Conservation (phyloP, 2,888 invertebrate species). For the Eueremaeus valkanovi region DNA sequence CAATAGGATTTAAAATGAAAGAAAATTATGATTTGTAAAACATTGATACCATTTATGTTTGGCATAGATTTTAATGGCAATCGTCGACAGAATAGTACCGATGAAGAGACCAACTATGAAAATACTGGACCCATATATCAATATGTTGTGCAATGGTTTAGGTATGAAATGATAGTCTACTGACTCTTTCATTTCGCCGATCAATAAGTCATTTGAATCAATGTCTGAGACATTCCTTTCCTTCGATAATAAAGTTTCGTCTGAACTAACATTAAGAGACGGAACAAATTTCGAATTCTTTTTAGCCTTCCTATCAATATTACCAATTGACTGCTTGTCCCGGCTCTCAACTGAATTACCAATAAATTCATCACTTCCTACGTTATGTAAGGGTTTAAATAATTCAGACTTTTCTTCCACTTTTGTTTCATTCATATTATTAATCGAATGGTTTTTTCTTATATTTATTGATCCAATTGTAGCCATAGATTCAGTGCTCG, state of each 20-base stretch:
- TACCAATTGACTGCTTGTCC: background rate
- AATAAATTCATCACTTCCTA: background rate
- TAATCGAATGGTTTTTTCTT: background rate
- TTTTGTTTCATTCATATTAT: background rate
- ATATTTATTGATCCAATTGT: background rate
- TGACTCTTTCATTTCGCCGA: background rate
- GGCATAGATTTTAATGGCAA: background rate
- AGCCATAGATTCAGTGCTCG: background rate
- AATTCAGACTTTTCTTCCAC: background rate
- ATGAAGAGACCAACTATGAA: background rate
- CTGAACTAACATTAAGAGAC: background rate
- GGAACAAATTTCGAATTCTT: background rate
- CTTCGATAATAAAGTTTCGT: background rate
- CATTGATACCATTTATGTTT: background rate
- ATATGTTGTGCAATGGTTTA: background rate
- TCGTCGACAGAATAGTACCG: background rate
- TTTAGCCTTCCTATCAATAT: background rate
- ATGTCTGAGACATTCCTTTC: background rate
- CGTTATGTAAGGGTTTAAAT: background rate
- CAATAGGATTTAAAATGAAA: background rate
- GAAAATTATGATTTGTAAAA: background rate
- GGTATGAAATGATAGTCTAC: background rate
- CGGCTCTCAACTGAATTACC: background rate
- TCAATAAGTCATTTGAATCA: background rate
- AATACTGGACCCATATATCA: background rate